A percentile compares a stretch with the other conserved stretches of the same genome.
Conservation (phyloP, 2,888 invertebrate genomes). For the Tillus elongatus region DNA sequence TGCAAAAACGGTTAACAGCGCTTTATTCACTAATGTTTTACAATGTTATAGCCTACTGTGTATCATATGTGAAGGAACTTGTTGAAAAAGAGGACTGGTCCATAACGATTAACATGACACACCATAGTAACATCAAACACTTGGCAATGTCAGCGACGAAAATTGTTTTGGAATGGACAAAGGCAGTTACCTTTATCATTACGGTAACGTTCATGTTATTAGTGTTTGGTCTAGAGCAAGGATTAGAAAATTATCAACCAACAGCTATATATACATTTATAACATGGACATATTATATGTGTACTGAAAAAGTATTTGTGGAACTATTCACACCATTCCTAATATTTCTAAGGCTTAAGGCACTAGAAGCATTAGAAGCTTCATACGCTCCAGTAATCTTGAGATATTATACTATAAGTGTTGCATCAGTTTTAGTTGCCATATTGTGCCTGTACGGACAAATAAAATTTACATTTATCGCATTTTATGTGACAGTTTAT, state of each 20-base stretch:
- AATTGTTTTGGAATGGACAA: conserved; percentile 73
- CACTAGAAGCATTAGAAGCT: conserved; percentile 61
- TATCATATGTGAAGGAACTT: conserved; percentile 63
- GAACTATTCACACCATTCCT: conserved; percentile 55
- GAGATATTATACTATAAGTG: conserved; percentile 48
- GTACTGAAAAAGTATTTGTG: conserved; percentile 63
- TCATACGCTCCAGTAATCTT: conserved; percentile 61
- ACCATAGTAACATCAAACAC: conserved; percentile 60
- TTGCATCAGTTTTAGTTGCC: conserved; percentile 49
- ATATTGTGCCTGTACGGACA: conserved; percentile 50
- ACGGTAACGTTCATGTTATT: conserved; percentile 68
- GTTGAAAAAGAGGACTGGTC: conserved; percentile 70
- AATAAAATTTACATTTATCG: conserved; percentile 49
- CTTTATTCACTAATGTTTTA: conserved; percentile 74
- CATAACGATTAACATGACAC: conserved; percentile 63
- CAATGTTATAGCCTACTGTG: conserved; percentile 70
- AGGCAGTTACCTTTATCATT: conserved; percentile 69
- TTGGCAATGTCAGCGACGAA: conserved; percentile 75
- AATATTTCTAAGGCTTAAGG: conserved; percentile 50
- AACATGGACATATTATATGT: conserved; percentile 61
- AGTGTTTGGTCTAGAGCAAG: conserved; percentile 66
- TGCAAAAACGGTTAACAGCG: conserved; percentile 49
- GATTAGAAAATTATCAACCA: conserved; percentile 63
- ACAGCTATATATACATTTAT: conserved; percentile 55
- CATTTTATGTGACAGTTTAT: conserved; percentile 57